Conservation (phyloP, 2,888 invertebrate species). For the Drosophila pseudotalamancana region DNA sequence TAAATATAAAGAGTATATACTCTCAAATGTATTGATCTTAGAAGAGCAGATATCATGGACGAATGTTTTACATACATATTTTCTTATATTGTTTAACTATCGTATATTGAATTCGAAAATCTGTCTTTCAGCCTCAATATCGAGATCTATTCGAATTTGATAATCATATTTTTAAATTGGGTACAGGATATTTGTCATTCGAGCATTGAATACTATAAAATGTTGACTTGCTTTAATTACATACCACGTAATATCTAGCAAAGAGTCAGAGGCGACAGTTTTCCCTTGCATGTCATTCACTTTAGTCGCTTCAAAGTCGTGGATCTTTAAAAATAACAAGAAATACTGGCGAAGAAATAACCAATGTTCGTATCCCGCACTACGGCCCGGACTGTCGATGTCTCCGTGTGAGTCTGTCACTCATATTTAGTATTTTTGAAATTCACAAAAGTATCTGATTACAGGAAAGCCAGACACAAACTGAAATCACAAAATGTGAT, state of each 20-base stretch:
- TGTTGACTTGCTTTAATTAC: constrained; percentile 31
- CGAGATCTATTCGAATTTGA: no score
- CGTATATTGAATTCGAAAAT: no score
- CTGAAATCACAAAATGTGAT: constrained; percentile 79
- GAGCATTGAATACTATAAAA: neutral
- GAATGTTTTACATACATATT: no score
- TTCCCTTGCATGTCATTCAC: constrained; percentile 72
- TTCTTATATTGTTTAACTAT: no score
- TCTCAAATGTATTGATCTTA: no score
- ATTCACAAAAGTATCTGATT: constrained; percentile 80
- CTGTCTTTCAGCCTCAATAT: no score
- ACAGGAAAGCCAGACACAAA: constrained; percentile 79
- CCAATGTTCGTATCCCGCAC: constrained; percentile 44
- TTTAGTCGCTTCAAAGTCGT: constrained; percentile 67
- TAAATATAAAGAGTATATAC: no score
- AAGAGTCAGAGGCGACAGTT: constrained; percentile 55
- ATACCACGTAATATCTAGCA: constrained; percentile 13
- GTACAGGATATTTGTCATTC: constrained; percentile 8
- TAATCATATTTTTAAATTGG: neutral
- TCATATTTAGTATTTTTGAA: constrained; percentile 78
- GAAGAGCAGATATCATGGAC: no score
- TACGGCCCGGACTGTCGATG: constrained; percentile 9
- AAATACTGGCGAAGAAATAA: constrained; percentile 55
- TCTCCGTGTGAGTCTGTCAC: constrained; percentile 66
- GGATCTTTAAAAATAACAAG: constrained; percentile 74